Conservation (phyloP, 2,113 vertebrate species). For the Pteronura brasiliensis region DNA sequence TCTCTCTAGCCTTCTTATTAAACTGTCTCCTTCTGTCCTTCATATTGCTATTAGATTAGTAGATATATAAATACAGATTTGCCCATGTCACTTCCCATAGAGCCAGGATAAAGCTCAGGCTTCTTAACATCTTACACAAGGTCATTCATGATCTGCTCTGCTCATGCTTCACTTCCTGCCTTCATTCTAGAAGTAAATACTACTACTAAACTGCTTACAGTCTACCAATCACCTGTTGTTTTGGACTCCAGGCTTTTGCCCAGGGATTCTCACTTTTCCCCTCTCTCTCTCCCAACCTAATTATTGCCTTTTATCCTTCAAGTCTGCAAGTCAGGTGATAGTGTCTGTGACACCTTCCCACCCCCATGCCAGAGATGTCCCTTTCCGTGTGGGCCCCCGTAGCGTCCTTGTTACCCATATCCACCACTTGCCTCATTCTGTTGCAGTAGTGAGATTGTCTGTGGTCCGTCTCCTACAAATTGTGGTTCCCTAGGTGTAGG, state of each 20-base stretch:
- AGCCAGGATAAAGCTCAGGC: background rate
- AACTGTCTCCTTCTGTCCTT: background rate
- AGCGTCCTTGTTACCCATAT: background rate
- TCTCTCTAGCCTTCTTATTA: background rate
- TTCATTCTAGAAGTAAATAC: conserved; percentile 37
- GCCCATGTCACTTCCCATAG: background rate
- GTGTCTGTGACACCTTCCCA: background rate
- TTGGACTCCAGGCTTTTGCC: background rate
- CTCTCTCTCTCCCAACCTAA: background rate
- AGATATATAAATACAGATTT: background rate
- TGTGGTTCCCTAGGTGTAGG: background rate
- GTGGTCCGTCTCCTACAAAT: background rate
- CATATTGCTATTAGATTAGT: background rate
- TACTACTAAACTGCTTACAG: background rate
- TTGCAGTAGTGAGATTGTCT: background rate
- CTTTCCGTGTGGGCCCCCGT: background rate
- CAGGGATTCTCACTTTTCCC: background rate
- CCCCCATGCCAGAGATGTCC: background rate
- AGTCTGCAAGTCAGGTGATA: background rate
- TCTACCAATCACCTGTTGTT: background rate
- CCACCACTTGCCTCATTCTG: background rate
- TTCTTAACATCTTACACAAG: background rate
- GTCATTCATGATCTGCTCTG: conserved; percentile 1
- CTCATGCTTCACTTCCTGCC: background rate
- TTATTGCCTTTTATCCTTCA: background rate